Percentiles rank a stretch among this genome's conserved stretches.
Evolutionary conservation across 2,113 vertebrate genomes (phyloP).

Genomic region (Labeo rohita): DNA sequence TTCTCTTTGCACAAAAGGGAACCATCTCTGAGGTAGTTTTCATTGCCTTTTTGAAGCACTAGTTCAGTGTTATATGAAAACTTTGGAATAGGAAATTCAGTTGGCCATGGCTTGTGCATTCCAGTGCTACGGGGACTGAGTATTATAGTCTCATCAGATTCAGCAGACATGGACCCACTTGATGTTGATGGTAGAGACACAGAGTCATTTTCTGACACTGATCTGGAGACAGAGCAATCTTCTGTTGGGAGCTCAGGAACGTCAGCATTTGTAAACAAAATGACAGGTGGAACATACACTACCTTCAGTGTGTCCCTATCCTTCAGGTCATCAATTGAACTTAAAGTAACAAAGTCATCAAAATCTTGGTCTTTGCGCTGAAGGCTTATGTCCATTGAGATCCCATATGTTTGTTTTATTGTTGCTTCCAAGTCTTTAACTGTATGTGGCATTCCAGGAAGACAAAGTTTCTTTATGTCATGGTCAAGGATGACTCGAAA

Average conservation of each 20-base stretch:
- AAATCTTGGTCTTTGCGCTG: constrained; percentile 56
- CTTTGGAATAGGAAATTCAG: constrained; percentile 18
- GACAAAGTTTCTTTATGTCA: constrained; percentile 36
- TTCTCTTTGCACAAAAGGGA: constrained; percentile 27
- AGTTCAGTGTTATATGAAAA: constrained; percentile 29
- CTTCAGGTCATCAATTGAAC: constrained; percentile 48
- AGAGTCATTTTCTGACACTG: constrained; percentile 22
- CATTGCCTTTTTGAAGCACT: constrained; percentile 3
- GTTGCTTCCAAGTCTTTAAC: constrained; percentile 27
- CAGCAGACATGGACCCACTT: constrained; percentile 17
- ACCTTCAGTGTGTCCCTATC: constrained; percentile 59
- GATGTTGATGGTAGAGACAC: constrained; percentile 2
- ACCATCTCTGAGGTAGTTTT: constrained; percentile 27
- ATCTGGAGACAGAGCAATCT: constrained; percentile 23
- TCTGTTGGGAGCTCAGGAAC: constrained; percentile 14
- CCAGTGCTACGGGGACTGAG: constrained; percentile 2
- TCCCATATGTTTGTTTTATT: constrained; percentile 36
- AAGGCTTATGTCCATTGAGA: constrained; percentile 21
- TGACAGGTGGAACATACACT: constrained; percentile 30
- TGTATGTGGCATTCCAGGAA: constrained; percentile 33
- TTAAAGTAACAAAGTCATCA: constrained; percentile 54
- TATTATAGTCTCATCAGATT: constrained; percentile 24
- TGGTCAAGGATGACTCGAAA: constrained; percentile 32
- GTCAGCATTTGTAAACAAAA: constrained; percentile 23
- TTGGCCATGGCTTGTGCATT: constrained; percentile 29